Base-by-base conservation (phyloP, 2,888 invertebrate species). In the Incurvaria masculella region DNA sequence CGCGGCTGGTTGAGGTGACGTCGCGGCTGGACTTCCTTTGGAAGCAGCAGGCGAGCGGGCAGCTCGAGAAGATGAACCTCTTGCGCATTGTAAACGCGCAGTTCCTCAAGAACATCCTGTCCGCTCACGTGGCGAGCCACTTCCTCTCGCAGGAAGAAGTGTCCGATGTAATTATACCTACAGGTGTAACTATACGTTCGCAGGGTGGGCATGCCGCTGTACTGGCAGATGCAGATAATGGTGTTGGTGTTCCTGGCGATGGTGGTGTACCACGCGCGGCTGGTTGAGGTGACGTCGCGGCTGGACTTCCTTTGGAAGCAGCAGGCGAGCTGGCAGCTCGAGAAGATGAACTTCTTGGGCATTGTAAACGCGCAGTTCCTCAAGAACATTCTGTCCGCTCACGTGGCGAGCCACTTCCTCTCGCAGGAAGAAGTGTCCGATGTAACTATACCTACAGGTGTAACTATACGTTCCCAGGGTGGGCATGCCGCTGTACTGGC, bases 291-390 rank as follows among this genome's bases (percentile, higher is more conserved):
- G 18, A 97, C 97, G 14, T 94, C 96, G 0, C 83, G 98, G 18
- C 81, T 98, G 45, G 98, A 98, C 75, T 96, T 96, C 68, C 82
- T 98, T 39, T 98, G 98, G 98, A 97, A 97, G 69, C 88, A 94
- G 57, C 95, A 97, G 72, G 97, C 98, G 0, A 91, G 95, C 64
- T 86, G 89, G 48, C 97, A 98, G 65, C 83, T 97, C 50, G 84
- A 85, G 18, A 95, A 97, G 64, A 97, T 97, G 95, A 87, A 91
- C 62, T 93, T 93, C 61, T 90, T 95, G 11, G 84, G 94, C 58
- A 88, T 89, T 53, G 95, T 95, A 61, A 97, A 95, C 65, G 84
- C 90, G 57, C 89, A 91, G 57, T 63, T 95, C 14, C 74, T 95
- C 44, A 89, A 95, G 67, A 98, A 98, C 65, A 97, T 98, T 57